These are phyloP conservation scores for Carassius gibelio DNA, from an alignment of 2,113 vertebrate species.

Conservation along the genomic window DNA sequence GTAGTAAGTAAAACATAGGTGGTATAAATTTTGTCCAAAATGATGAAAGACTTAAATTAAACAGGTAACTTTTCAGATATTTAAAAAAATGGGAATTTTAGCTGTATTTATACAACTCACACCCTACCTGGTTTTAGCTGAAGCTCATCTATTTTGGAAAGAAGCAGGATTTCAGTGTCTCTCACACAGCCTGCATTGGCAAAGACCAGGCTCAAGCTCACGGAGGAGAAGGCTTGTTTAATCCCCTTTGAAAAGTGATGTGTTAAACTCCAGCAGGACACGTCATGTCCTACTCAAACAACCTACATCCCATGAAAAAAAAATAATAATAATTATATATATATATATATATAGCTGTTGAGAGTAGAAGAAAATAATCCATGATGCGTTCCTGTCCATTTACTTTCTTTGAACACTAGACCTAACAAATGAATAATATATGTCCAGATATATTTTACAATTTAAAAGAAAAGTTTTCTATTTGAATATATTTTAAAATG, in stretches of 20 bases:
- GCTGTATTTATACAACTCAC: not conserved
- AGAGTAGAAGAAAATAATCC: too few relatives aligned
- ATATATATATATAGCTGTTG: too few relatives aligned
- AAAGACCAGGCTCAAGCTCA: slow-evolving; percentile 9
- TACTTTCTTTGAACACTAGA: too few relatives aligned
- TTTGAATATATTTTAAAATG: too few relatives aligned
- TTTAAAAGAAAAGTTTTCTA: too few relatives aligned
- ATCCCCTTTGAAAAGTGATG: not conserved
- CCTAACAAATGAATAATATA: too few relatives aligned
- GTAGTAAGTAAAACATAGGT: not conserved
- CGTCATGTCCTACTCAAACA: not conserved
- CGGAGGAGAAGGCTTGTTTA: slow-evolving; percentile 8
- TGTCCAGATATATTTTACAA: too few relatives aligned
- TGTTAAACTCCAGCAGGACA: not conserved
- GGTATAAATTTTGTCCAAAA: not conserved
- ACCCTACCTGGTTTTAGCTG: not conserved
- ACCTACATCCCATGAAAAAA: not conserved
- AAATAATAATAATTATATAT: too few relatives aligned
- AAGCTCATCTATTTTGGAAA: not conserved
- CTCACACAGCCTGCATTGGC: slow-evolving; percentile 25
- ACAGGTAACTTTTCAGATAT: not conserved
- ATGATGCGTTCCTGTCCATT: too few relatives aligned
- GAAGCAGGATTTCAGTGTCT: slow-evolving; percentile 9
- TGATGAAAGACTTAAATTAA: not conserved
- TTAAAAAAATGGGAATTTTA: not conserved